These are phyloP conservation scores for Hemiprocne comata DNA, from an alignment of 2,113 vertebrate species.

Conservation along the genomic window DNA sequence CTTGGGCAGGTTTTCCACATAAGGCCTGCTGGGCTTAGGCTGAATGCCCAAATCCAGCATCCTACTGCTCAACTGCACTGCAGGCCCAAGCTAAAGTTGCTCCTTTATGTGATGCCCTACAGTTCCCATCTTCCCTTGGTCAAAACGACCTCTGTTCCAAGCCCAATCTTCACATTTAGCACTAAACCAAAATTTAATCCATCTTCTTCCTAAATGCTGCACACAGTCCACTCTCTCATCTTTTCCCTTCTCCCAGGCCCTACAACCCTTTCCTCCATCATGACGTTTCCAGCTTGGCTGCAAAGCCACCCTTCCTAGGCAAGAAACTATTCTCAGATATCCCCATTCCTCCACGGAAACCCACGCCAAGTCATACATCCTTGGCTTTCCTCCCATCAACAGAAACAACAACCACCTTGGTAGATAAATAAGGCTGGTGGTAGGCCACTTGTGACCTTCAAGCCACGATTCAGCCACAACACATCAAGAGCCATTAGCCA, in stretches of 20 bases:
- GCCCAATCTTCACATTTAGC: neutral
- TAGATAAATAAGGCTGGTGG: neutral
- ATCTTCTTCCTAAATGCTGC: neutral
- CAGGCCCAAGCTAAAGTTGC: neutral
- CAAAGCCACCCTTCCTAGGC: neutral
- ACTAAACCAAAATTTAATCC: neutral
- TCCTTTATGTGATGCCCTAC: fast-evolving
- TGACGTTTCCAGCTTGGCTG: neutral
- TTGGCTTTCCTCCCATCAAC: neutral
- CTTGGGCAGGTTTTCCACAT: neutral
- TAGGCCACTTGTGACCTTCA: neutral
- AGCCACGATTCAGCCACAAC: neutral
- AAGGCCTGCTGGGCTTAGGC: neutral
- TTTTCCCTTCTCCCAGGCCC: neutral
- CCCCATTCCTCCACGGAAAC: neutral
- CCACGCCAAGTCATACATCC: fast-evolving
- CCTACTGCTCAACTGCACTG: neutral
- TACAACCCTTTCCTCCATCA: neutral
- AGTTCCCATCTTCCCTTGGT: neutral
- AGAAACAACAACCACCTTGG: neutral
- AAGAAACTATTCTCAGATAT: neutral
- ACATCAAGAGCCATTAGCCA: neutral
- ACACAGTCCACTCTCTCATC: neutral
- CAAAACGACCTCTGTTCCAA: neutral
- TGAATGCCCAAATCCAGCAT: neutral